Evolutionary conservation across 2,113 vertebrate genomes (phyloP).

Genomic region (Mormoops blainvillei): DNA sequence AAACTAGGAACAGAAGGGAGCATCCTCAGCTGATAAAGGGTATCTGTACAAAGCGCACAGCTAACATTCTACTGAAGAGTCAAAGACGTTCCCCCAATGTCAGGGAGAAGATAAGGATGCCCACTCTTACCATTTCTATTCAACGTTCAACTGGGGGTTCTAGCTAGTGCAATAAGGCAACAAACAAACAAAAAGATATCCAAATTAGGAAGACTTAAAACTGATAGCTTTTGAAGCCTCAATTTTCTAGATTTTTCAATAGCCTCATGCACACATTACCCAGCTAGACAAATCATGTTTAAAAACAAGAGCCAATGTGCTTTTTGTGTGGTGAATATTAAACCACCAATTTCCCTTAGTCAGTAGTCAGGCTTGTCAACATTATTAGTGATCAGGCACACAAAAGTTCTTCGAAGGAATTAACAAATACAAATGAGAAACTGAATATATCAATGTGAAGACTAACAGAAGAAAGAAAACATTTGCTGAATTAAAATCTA

Average conservation of each 20-base stretch:
- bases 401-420: background rate
- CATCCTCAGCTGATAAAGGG: background rate
- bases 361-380: background rate
- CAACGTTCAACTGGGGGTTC: background rate
- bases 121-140: background rate
- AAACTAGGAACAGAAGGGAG: background rate
- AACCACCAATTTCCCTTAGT: background rate
- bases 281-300: background rate
- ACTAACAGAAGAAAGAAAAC: background rate
- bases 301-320: background rate
- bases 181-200: background rate
- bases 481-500: background rate
- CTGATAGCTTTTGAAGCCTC: background rate
- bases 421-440: background rate
- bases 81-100: background rate
- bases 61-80: background rate
- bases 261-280: accelerated
- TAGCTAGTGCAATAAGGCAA: background rate
- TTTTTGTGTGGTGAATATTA: background rate
- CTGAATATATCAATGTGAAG: background rate
- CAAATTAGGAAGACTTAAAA: background rate
- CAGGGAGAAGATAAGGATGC: background rate
- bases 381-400: background rate
- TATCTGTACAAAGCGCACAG: background rate
- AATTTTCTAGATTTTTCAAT: background rate